Evolutionary conservation across 1,140 invertebrate species (phyloP).

Genomic region (Trichonephila clavata): DNA sequence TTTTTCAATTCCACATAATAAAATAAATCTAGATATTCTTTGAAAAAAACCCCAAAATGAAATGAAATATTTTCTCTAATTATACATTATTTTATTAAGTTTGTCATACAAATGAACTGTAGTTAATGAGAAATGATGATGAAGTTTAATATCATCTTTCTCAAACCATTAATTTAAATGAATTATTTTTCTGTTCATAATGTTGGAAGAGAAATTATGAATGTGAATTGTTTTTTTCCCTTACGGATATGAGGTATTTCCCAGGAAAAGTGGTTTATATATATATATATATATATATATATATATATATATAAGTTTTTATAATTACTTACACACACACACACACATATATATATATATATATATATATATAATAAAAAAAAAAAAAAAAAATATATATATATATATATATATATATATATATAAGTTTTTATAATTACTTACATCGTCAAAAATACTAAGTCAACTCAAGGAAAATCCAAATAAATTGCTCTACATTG

Average conservation of each 20-base stretch:
- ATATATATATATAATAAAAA: too few species aligned
- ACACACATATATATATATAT: too few species aligned
- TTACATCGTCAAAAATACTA: too few species aligned
- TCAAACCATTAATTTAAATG: conserved; percentile 5
- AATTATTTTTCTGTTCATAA: neutral
- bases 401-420: too few species aligned
- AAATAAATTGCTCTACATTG: neutral
- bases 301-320: too few species aligned
- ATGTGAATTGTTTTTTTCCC: neutral
- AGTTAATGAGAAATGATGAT: conserved; percentile 27
- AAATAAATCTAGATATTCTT: neutral
- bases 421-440: too few species aligned
- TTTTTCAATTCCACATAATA: neutral
- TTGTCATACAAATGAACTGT: neutral
- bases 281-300: too few species aligned
- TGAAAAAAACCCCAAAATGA: neutral
- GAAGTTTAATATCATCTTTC: conserved; percentile 13
- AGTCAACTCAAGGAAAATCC: neutral
- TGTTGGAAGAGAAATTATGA: neutral
- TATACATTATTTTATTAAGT: neutral
- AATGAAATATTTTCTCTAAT: conserved; percentile 1
- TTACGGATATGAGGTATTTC: neutral
- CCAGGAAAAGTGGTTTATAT: neutral
- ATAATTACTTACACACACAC: too few species aligned
- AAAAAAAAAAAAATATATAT: too few species aligned